Conservation (phyloP, 2,113 vertebrate genomes). For the Odocoileus virginianus region DNA sequence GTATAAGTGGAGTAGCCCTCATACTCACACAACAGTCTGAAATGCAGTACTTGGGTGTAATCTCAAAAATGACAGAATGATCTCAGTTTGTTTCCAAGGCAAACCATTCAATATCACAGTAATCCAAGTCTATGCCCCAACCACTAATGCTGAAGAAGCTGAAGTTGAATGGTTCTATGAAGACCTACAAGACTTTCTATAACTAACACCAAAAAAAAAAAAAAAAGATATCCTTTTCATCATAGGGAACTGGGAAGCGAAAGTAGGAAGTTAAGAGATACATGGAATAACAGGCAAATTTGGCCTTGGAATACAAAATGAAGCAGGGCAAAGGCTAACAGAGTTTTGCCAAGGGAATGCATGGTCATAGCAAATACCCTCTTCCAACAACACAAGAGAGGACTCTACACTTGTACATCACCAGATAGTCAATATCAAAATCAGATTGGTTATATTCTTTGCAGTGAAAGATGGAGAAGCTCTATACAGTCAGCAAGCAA, state of each 20-base stretch:
- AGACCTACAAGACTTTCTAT: neutral
- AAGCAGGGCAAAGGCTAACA: neutral
- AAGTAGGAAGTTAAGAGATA: neutral
- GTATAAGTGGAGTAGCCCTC: neutral
- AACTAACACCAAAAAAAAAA: neutral
- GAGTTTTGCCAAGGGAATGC: neutral
- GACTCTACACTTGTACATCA: neutral
- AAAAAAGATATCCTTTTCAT: neutral
- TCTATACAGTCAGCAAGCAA: neutral
- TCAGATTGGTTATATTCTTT: neutral
- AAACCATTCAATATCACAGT: neutral
- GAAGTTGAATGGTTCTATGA: neutral
- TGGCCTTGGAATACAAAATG: neutral
- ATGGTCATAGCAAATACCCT: neutral
- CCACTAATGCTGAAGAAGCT: neutral
- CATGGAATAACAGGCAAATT: neutral
- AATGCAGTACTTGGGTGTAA: neutral
- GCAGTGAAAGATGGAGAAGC: neutral
- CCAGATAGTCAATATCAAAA: neutral
- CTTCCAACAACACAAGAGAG: neutral
- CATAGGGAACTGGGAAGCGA: neutral
- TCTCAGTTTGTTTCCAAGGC: neutral
- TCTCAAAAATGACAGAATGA: neutral
- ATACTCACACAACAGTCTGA: neutral
- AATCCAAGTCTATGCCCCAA: neutral